Conservation (phyloP, 92 coral and sea anemone species). For the Galaxea fascicularis region DNA sequence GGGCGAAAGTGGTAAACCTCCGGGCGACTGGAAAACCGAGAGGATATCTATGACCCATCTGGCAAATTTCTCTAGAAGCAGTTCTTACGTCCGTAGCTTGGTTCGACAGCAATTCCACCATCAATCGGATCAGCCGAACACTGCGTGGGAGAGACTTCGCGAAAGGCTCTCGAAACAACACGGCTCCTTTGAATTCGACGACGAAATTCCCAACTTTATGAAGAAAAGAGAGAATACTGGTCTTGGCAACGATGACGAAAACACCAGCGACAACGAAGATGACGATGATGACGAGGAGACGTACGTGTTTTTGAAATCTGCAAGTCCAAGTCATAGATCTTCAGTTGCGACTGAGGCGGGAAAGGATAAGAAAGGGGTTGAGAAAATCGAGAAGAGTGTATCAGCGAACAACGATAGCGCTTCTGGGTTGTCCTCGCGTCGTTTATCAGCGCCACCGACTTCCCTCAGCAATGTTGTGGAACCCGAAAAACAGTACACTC, state of each 20-base stretch:
- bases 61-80: slow-evolving; percentile 44
- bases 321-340: slow-evolving; percentile 5
- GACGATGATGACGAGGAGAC: slow-evolving; percentile 25
- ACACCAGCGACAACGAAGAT: slow-evolving; percentile 22
- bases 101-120: slow-evolving; percentile 59
- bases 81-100: slow-evolving; percentile 46
- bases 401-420: neutral
- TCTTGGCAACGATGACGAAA: neutral
- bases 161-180: slow-evolving; percentile 33
- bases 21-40: slow-evolving; percentile 34
- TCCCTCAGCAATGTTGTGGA: neutral
- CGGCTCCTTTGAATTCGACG: slow-evolving; percentile 16
- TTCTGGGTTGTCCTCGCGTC: slow-evolving; percentile 27
- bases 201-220: slow-evolving; percentile 22
- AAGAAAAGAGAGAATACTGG: slow-evolving; percentile 6
- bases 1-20: slow-evolving; percentile 9
- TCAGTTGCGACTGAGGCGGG: neutral
- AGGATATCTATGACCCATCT: slow-evolving; percentile 40
- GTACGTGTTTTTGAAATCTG: slow-evolving; percentile 24
- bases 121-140: slow-evolving; percentile 24
- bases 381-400: neutral
- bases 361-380: neutral
- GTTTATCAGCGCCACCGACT: slow-evolving; percentile 27
- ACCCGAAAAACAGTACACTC: slow-evolving; percentile 22
- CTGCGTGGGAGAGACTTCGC: slow-evolving; percentile 53